Evolutionary conservation across 2,888 invertebrate genomes (phyloP).

Genomic region (Erebia epiphron): DNA sequence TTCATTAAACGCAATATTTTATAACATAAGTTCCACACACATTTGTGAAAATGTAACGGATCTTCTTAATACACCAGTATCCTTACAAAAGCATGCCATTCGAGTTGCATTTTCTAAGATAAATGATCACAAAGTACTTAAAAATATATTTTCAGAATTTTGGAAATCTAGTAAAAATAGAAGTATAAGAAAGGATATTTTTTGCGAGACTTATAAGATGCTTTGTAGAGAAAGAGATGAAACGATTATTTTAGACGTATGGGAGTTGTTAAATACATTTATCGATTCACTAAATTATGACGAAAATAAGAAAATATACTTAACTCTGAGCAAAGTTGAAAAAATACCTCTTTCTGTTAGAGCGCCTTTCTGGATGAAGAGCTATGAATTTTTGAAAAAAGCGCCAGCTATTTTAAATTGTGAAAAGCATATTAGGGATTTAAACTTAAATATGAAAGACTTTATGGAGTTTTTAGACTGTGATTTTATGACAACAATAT

Average conservation of each 20-base stretch:
- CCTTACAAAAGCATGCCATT: slow-evolving; percentile 65
- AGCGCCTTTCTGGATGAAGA: slow-evolving; percentile 53
- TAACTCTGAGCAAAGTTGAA: slow-evolving; percentile 46
- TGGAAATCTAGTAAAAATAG: slow-evolving; percentile 63
- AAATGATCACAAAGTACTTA: slow-evolving; percentile 47
- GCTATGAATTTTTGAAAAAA: slow-evolving; percentile 54
- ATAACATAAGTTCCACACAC: slow-evolving; percentile 52
- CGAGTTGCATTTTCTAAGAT: slow-evolving; percentile 56
- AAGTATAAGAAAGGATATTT: slow-evolving; percentile 57
- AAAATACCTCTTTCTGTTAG: slow-evolving; percentile 52
- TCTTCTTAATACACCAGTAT: slow-evolving; percentile 59
- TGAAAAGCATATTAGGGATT: slow-evolving; percentile 33
- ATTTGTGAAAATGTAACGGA: slow-evolving; percentile 47
- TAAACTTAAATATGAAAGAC: slow-evolving; percentile 46
- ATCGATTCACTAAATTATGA: slow-evolving; percentile 57
- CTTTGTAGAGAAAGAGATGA: slow-evolving; percentile 54
- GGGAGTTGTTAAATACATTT: slow-evolving; percentile 55
- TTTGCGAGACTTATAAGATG: slow-evolving; percentile 54
- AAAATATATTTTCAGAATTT: slow-evolving; percentile 50
- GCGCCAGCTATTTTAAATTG: slow-evolving; percentile 44
- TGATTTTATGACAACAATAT: slow-evolving; percentile 50
- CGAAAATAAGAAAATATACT: slow-evolving; percentile 61
- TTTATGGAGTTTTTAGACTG: slow-evolving; percentile 54
- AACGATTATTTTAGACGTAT: slow-evolving; percentile 47
- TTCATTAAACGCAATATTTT: slow-evolving; percentile 58